Conservation (phyloP, 2,888 invertebrate genomes). For the Tuberolachnus salignus region DNA sequence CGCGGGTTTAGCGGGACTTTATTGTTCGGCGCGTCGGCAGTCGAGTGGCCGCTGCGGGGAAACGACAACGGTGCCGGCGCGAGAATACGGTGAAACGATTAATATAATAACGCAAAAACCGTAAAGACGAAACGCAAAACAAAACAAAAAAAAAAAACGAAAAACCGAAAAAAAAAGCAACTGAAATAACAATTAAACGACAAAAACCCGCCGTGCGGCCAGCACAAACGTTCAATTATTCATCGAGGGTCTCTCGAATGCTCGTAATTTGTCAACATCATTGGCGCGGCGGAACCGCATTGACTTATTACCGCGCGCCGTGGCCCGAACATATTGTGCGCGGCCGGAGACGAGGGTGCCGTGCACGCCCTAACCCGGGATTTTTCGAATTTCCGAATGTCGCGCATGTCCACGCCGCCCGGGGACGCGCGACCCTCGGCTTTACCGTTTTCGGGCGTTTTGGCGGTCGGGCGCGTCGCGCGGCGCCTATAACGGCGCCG, state of each 20-base stretch:
- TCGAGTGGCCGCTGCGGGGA: not conserved
- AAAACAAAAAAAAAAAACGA: not conserved
- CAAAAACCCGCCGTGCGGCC: not conserved
- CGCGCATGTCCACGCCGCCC: not conserved
- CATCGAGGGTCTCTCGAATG: not conserved
- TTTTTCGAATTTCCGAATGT: not conserved
- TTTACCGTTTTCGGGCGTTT: too few species aligned
- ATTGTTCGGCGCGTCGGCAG: constrained; percentile 4
- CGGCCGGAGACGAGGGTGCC: not conserved
- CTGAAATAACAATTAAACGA: not conserved
- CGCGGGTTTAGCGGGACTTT: not conserved
- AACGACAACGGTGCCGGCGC: not conserved
- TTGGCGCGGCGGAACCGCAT: not conserved
- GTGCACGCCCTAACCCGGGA: not conserved
- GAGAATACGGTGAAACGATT: not conserved
- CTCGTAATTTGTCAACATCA: not conserved
- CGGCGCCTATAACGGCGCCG: too few species aligned
- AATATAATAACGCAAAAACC: not conserved
- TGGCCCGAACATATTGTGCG: not conserved
- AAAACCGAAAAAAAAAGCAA: not conserved
- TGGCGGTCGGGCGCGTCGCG: too few species aligned
- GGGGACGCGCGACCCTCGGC: not conserved
- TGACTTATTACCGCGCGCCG: too few species aligned
- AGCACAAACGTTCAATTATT: not conserved
- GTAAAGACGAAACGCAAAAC: too few species aligned